These are phyloP conservation scores for Conops quadrifasciatus DNA, from an alignment of 2,888 invertebrate genomes.

Conservation along the genomic window DNA sequence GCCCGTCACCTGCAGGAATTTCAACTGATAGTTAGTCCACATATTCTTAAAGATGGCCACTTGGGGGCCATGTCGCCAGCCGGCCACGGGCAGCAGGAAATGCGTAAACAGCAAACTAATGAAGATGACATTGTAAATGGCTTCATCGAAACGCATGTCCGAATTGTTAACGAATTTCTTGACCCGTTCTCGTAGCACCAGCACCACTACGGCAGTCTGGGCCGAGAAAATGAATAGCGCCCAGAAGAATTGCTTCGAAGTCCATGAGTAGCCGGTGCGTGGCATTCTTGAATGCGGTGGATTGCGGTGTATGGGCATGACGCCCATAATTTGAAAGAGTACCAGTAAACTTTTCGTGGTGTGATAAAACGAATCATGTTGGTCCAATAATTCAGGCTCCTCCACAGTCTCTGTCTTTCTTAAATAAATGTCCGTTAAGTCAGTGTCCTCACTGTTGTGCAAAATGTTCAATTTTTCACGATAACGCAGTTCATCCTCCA, in stretches of 20 bases:
- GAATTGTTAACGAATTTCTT: slow-evolving; percentile 68
- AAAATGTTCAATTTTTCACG: slow-evolving; percentile 57
- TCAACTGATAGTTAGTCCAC: slow-evolving; percentile 80
- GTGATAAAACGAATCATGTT: slow-evolving; percentile 76
- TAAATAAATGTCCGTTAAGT: slow-evolving; percentile 56
- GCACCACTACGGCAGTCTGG: slow-evolving; percentile 70
- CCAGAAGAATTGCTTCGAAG: slow-evolving; percentile 74
- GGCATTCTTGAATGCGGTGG: slow-evolving; percentile 66
- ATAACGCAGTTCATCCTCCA: slow-evolving; percentile 61
- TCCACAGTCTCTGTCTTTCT: slow-evolving; percentile 65
- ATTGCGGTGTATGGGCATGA: slow-evolving; percentile 78
- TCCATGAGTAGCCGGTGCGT: slow-evolving; percentile 72
- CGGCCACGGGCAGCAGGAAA: slow-evolving; percentile 74
- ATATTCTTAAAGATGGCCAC: slow-evolving; percentile 80
- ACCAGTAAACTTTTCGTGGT: slow-evolving; percentile 76
- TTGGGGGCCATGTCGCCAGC: slow-evolving; percentile 76
- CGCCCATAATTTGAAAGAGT: slow-evolving; percentile 78
- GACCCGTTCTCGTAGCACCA: slow-evolving; percentile 69
- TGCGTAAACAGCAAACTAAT: slow-evolving; percentile 77
- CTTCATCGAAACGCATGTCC: slow-evolving; percentile 77
- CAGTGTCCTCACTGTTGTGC: slow-evolving; percentile 41
- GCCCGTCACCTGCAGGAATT: slow-evolving; percentile 64
- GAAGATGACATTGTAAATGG: slow-evolving; percentile 79
- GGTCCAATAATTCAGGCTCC: slow-evolving; percentile 71
- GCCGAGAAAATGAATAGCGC: slow-evolving; percentile 72